phyloP scores from a whole-genome alignment of 2,797 vertebrate species.

The Anabacerthia variegaticeps region DNA sequence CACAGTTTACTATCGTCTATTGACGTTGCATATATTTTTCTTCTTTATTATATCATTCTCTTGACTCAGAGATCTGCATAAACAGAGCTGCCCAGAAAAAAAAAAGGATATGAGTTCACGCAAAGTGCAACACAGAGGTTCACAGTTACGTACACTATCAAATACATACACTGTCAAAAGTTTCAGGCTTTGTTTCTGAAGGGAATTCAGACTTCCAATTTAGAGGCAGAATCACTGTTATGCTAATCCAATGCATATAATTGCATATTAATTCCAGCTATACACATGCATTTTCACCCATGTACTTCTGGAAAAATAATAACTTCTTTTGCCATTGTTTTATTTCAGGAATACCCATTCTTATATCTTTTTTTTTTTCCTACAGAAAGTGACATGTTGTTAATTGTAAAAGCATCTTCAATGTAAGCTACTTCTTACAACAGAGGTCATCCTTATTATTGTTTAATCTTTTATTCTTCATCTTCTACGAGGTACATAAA shows the following conservation, averaged over 20 bases:
- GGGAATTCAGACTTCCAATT: not conserved
- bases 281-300: not conserved
- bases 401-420: not conserved
- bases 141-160: not conserved
- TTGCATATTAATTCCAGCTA: not conserved
- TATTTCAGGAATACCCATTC: not conserved
- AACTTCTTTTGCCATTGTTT: not conserved
- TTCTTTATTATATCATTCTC: not conserved
- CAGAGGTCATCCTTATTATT: not conserved
- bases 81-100: not conserved
- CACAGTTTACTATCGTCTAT: not conserved
- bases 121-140: not conserved
- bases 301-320: not conserved
- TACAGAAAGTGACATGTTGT: not conserved
- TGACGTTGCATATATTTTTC: not conserved
- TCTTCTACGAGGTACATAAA: not conserved
- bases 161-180: no score
- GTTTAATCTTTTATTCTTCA: not conserved
- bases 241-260: not conserved
- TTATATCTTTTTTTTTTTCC: not conserved
- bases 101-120: not conserved
- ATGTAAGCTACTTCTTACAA: not conserved
- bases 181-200: not conserved
- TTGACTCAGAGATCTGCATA: not conserved
- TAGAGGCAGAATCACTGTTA: not conserved